phyloP scores from a whole-genome alignment of 2,113 vertebrate species.

The Vombatus ursinus region DNA sequence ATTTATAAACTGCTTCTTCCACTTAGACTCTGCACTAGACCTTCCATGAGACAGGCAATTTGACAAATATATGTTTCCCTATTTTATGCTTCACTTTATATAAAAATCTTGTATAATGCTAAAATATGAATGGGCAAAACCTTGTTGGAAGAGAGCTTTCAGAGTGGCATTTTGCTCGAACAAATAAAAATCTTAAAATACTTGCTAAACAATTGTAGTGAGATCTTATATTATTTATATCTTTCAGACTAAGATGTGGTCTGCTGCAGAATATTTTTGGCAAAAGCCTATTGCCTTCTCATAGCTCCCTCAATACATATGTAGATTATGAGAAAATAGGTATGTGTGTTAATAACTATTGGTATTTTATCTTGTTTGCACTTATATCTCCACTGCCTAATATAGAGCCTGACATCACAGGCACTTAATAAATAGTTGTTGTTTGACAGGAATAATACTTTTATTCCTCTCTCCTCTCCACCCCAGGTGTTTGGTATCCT shows the following conservation, averaged over 20 bases:
- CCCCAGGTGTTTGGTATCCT: not conserved
- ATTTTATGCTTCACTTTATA: not conserved
- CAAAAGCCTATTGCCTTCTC: not conserved
- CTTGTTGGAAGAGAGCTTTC: not conserved
- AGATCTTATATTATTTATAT: not conserved
- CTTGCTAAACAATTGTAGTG: no score
- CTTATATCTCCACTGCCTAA: not conserved
- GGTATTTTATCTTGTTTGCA: not conserved
- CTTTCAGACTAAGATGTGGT: not conserved
- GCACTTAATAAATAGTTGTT: not conserved
- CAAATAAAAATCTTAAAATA: no score
- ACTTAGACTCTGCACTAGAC: not conserved
- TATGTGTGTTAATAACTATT: not conserved
- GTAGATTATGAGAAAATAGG: not conserved
- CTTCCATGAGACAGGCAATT: not conserved
- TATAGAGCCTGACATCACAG: not conserved
- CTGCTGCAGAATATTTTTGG: not conserved
- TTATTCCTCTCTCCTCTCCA: not conserved
- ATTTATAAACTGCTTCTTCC: not conserved
- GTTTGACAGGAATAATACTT: not conserved
- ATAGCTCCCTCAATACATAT: not conserved
- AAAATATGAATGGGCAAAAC: not conserved
- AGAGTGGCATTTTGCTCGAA: not conserved
- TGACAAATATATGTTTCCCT: not conserved
- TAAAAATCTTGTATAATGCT: not conserved